Evolutionary conservation across 2,797 vertebrate species (phyloP).

Genomic region (Semaprochilodus insignis): DNA sequence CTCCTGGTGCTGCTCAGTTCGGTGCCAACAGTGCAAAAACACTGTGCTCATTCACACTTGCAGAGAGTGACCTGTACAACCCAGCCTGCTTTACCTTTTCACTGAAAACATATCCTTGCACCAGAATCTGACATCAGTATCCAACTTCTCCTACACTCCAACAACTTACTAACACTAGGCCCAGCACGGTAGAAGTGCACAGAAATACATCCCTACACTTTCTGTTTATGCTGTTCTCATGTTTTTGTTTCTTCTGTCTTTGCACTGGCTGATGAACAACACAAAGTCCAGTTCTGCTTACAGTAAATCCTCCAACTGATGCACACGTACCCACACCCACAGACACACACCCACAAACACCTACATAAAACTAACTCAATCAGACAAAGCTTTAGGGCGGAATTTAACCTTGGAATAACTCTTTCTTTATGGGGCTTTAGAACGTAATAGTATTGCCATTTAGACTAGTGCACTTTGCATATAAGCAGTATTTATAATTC

Average conservation of each 20-base stretch:
- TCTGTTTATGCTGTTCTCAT: not conserved
- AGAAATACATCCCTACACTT: not conserved
- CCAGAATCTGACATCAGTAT: not conserved
- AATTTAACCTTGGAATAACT: constrained; percentile 43
- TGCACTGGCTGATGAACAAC: not conserved
- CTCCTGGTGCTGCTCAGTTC: constrained; percentile 82
- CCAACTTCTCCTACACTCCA: not conserved
- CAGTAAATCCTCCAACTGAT: constrained; percentile 51
- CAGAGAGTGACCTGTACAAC: constrained; percentile 66
- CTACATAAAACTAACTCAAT: not conserved
- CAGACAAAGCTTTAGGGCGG: constrained; percentile 16
- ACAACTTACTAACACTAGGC: not conserved
- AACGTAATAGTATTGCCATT: not conserved
- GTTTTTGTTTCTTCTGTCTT: not conserved
- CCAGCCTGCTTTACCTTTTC: not conserved
- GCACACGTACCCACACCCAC: not conserved
- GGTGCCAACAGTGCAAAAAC: constrained; percentile 81
- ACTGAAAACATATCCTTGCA: not conserved
- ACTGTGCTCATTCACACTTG: constrained; percentile 81
- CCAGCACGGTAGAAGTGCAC: not conserved
- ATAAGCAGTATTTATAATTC: constrained; percentile 29
- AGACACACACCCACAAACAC: not conserved
- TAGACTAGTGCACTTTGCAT: not conserved
- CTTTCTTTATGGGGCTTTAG: not conserved
- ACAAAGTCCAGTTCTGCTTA: not conserved